Evolutionary conservation across 2,113 vertebrate genomes (phyloP).

Genomic region (Gyps fulvus): DNA sequence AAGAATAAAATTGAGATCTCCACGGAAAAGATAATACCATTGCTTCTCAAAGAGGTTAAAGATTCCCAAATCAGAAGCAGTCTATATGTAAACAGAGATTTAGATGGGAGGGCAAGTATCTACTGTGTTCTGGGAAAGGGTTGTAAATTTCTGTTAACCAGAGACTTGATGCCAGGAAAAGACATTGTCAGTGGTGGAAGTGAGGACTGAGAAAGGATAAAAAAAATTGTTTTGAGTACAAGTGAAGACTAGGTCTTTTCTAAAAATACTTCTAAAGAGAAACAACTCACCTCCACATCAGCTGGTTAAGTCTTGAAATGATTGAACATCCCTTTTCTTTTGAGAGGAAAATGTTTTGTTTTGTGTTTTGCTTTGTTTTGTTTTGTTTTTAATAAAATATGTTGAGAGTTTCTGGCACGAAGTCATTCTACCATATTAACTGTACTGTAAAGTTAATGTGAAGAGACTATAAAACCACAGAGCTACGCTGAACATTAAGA

Average conservation of each 20-base stretch:
- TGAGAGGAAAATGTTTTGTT: not conserved
- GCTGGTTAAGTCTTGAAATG: not conserved
- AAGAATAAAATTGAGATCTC: not conserved
- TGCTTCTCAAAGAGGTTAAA: not conserved
- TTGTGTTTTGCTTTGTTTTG: not conserved
- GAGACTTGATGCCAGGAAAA: not conserved
- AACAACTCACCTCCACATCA: not conserved
- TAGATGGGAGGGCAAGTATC: not conserved
- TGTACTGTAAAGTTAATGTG: slow-evolving; percentile 42
- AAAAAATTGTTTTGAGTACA: not conserved
- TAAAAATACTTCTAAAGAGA: not conserved
- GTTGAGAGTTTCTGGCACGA: slow-evolving; percentile 44
- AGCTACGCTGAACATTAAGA: not conserved
- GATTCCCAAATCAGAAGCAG: not conserved
- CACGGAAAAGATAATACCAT: not conserved
- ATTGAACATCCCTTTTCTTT: not conserved
- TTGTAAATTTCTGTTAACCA: not conserved
- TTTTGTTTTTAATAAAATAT: not conserved
- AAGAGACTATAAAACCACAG: slow-evolving; percentile 34
- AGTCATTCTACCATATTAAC: slow-evolving; percentile 51
- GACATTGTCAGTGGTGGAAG: not conserved
- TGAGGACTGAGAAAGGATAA: not conserved
- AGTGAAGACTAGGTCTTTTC: not conserved
- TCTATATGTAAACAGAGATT: not conserved
- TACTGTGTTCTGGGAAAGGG: not conserved